Conservation (phyloP, 2,113 vertebrate genomes). For the Leptobrachium ailaonicum region DNA sequence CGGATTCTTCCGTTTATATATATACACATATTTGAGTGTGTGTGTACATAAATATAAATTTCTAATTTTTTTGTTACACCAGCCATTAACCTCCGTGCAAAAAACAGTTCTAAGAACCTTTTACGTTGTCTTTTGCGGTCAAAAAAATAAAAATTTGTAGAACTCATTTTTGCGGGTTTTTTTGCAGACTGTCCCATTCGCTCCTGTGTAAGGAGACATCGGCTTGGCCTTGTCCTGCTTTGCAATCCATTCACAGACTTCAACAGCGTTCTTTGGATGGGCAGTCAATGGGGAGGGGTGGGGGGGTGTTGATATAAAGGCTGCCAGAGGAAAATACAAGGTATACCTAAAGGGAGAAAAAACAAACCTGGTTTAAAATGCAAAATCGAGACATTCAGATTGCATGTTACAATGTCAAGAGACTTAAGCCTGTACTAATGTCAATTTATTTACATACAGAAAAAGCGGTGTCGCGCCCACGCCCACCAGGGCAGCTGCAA, state of each 20-base stretch:
- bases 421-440: no score
- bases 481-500: no score
- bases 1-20: constrained; percentile 21
- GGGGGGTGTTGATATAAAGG: background rate
- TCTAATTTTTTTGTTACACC: background rate
- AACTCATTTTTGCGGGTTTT: constrained; percentile 3
- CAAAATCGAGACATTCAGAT: no score
- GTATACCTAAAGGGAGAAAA: constrained; percentile 20
- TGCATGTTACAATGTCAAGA: no score
- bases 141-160: background rate
- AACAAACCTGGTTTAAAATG: background rate
- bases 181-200: background rate
- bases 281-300: constrained; percentile 23
- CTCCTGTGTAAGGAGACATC: background rate
- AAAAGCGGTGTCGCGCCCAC: no score
- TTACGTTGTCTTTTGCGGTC: constrained; percentile 22
- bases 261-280: constrained; percentile 40
- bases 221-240: constrained; percentile 6
- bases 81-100: constrained; percentile 40
- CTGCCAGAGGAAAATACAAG: constrained; percentile 7
- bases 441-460: no score
- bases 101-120: constrained; percentile 6
- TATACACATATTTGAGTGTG: constrained; percentile 19
- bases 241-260: constrained; percentile 1
- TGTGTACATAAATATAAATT: background rate